phyloP scores from a whole-genome alignment of 2,113 vertebrate species.

The Bambusicola thoracicus region DNA sequence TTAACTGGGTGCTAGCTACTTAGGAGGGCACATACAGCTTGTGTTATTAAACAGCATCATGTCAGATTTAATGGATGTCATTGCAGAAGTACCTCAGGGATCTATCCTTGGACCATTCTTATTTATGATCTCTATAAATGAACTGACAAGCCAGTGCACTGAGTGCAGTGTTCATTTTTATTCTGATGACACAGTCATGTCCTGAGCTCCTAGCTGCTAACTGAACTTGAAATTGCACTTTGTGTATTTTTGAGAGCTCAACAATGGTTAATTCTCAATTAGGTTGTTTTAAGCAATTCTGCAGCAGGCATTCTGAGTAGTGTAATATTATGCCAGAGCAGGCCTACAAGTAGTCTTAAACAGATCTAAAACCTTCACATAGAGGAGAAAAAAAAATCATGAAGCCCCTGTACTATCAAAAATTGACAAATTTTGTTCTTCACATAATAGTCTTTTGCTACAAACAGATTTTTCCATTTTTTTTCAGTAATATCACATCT shows the following conservation, averaged over 20 bases:
- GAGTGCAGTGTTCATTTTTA: constrained; percentile 52
- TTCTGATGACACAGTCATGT: constrained; percentile 60
- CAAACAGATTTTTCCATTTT: background rate
- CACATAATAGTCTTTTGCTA: background rate
- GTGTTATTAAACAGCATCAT: constrained; percentile 80
- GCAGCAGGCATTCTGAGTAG: background rate
- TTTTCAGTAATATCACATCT: background rate
- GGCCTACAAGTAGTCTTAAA: background rate
- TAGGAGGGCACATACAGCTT: constrained; percentile 73
- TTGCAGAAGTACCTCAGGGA: constrained; percentile 78
- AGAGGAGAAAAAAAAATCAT: accelerated
- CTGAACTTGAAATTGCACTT: constrained; percentile 23
- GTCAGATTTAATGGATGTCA: constrained; percentile 83
- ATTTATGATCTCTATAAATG: constrained; percentile 79
- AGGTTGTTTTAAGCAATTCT: background rate
- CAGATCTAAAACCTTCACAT: background rate
- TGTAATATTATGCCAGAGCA: background rate
- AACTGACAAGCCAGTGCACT: constrained; percentile 74
- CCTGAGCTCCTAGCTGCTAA: constrained; percentile 1
- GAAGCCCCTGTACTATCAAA: background rate
- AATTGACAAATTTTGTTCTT: background rate
- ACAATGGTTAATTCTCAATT: constrained; percentile 37
- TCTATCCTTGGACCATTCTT: constrained; percentile 74
- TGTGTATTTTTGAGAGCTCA: constrained; percentile 3
- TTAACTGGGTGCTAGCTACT: constrained; percentile 79